Conservation (phyloP, 2,113 vertebrate species). For the Poecile atricapillus region DNA sequence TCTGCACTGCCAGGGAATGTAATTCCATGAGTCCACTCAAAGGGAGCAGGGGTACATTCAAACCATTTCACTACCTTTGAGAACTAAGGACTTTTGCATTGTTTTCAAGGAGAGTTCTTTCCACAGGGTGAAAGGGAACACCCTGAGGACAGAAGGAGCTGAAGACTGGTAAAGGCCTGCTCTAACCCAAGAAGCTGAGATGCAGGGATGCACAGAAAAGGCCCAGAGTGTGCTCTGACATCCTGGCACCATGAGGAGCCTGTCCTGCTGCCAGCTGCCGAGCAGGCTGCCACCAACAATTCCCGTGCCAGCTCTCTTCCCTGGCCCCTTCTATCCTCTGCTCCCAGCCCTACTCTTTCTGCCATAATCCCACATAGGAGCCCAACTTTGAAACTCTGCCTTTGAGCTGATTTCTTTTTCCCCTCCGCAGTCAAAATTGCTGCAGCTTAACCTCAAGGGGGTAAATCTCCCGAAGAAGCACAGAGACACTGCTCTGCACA, state of each 20-base stretch:
- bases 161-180: background rate
- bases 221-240: fast-evolving
- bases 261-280: background rate
- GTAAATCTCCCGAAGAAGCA: background rate
- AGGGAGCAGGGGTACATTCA: background rate
- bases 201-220: background rate
- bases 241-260: background rate
- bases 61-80: fast-evolving
- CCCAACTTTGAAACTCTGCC: background rate
- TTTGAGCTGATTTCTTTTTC: background rate
- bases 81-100: background rate
- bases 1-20: background rate
- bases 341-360: background rate
- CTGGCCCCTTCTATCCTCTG: background rate
- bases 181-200: background rate
- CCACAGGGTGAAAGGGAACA: background rate
- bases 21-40: background rate
- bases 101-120: background rate
- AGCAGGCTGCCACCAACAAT: background rate
- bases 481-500: background rate
- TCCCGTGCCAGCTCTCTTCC: background rate
- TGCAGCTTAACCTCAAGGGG: background rate
- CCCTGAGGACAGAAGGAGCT: background rate
- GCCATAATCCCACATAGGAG: background rate
- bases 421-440: background rate